These are phyloP conservation scores for Drosophila sp. DNA, from an alignment of 1,140 invertebrate genomes.

Conservation along the genomic window DNA sequence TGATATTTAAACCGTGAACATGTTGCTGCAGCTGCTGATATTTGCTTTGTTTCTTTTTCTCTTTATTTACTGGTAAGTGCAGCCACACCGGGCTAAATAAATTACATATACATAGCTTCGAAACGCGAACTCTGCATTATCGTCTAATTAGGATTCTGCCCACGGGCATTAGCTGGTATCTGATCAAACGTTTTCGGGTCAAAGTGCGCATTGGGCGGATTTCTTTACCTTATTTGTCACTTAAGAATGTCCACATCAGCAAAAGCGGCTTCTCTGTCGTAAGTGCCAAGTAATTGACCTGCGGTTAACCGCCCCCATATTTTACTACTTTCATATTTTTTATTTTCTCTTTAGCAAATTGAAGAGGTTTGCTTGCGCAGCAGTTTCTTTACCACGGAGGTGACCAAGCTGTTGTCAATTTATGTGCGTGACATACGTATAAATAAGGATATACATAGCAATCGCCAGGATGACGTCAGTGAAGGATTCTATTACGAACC, in stretches of 20 bases:
- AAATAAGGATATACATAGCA: constrained; percentile 90
- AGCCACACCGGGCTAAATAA: constrained; percentile 4
- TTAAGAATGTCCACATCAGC: constrained; percentile 88
- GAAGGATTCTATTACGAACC: constrained; percentile 59
- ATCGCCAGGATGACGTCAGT: constrained; percentile 56
- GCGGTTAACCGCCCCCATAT: constrained; percentile 8
- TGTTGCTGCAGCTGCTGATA: constrained; percentile 71
- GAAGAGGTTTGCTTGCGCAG: constrained; percentile 94
- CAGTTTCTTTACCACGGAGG: constrained; percentile 95
- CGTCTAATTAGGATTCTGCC: constrained; percentile 87
- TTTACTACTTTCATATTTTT: constrained; percentile 6
- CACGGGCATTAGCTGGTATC: constrained; percentile 87
- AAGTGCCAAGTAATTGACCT: constrained; percentile 69
- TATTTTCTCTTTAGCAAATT: constrained; percentile 88
- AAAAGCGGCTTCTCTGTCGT: constrained; percentile 89
- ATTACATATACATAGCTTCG: constrained; percentile 13
- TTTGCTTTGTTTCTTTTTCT: constrained; percentile 67
- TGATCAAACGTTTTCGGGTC: constrained; percentile 88
- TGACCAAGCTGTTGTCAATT: constrained; percentile 94
- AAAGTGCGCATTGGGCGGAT: constrained; percentile 88
- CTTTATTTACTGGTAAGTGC: constrained; percentile 74
- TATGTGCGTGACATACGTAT: constrained; percentile 93
- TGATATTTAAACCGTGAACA: constrained; percentile 43
- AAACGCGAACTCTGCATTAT: constrained; percentile 19
- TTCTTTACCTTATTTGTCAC: constrained; percentile 87